phyloP scores from a whole-genome alignment of 2,113 vertebrate species.

The Notechis scutatus region DNA sequence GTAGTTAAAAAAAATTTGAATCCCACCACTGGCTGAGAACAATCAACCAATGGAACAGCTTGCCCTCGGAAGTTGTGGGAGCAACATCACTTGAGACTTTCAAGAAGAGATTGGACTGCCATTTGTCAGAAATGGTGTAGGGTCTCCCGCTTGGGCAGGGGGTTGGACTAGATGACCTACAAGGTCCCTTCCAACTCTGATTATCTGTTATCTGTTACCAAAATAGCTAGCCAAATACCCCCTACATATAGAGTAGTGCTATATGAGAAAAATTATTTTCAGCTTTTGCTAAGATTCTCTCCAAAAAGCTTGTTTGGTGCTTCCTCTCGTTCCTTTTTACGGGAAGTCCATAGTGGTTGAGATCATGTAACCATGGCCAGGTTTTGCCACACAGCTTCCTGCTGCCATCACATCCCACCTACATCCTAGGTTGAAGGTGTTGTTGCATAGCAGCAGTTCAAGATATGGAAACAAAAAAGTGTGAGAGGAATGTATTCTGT shows the following conservation, averaged over 20 bases:
- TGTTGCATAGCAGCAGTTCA: slow-evolving; percentile 23
- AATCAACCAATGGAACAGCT: no score
- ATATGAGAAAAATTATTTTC: not conserved
- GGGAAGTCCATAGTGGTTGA: not conserved
- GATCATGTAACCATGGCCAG: not conserved
- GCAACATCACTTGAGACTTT: no score
- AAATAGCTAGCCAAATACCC: not conserved
- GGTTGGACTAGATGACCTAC: no score
- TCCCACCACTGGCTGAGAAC: no score
- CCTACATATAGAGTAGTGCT: not conserved
- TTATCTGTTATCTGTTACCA: not conserved
- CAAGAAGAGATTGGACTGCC: no score
- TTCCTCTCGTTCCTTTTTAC: not conserved
- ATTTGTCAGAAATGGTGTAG: no score
- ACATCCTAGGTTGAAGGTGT: not conserved
- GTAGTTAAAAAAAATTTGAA: no score
- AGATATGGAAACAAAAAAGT: slow-evolving; percentile 32
- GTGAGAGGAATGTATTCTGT: not conserved
- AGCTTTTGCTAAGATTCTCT: not conserved
- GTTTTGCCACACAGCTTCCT: not conserved
- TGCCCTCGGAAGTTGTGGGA: no score
- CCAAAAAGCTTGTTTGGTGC: not conserved
- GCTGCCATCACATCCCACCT: not conserved
- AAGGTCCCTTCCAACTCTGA: no score
- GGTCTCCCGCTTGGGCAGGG: no score